These are phyloP conservation scores for Caenorhabditis japonica DNA, from an alignment of 2,888 invertebrate species.

Conservation along the genomic window DNA sequence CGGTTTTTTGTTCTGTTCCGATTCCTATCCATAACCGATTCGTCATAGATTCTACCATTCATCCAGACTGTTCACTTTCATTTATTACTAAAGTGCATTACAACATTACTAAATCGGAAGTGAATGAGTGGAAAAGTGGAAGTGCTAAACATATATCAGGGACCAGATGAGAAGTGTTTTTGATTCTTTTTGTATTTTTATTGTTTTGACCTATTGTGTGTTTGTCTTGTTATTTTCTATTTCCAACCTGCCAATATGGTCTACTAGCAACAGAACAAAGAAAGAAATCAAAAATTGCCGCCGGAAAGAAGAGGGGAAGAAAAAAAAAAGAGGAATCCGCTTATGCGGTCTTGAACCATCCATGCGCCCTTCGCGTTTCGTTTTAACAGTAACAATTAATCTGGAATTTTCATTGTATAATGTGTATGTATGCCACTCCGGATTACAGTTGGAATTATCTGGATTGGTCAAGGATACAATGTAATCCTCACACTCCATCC, in stretches of 20 bases:
- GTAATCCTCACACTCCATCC: too few species aligned
- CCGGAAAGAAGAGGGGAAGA: not conserved
- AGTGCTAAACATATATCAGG: too few species aligned
- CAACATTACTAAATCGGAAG: conserved; percentile 23
- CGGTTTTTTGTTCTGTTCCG: conserved; percentile 32
- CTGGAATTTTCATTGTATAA: conserved; percentile 17
- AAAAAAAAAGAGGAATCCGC: conserved; percentile 24
- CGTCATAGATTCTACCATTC: too few species aligned
- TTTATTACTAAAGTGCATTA: conserved; percentile 41
- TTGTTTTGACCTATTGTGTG: too few species aligned
- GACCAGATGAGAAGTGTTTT: too few species aligned
- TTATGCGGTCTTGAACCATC: conserved; percentile 33
- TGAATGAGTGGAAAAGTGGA: not conserved
- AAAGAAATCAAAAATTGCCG: conserved; percentile 40
- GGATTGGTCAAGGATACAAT: conserved; percentile 35
- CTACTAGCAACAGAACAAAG: conserved; percentile 15
- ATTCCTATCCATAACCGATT: conserved; percentile 14
- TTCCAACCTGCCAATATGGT: too few species aligned
- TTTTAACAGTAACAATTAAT: conserved; percentile 50
- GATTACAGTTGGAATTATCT: conserved; percentile 34
- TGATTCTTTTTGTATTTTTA: too few species aligned
- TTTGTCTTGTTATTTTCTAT: too few species aligned
- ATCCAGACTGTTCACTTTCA: conserved; percentile 14
- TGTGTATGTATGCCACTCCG: conserved; percentile 12
- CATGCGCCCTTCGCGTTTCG: conserved; percentile 1